phyloP scores from a whole-genome alignment of 37 sponge, comb jelly and placozoan species.

The Mnemiopsis leidyi region DNA sequence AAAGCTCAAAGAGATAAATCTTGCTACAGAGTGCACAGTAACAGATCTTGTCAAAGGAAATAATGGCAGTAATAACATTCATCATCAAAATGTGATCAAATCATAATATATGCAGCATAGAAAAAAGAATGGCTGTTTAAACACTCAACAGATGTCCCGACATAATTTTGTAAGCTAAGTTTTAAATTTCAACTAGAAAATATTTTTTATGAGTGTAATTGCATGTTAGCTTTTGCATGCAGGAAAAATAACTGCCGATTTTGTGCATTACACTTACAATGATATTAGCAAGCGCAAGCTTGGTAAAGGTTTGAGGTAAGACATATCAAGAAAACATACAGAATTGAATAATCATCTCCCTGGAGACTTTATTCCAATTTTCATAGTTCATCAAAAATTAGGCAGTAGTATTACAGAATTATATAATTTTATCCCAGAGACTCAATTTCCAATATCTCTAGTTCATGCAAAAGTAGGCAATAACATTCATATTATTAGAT shows the following conservation, averaged over 20 bases:
- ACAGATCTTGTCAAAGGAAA: not conserved
- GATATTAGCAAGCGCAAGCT: not conserved
- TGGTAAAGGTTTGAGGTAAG: not conserved
- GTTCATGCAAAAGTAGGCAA: too few relatives aligned
- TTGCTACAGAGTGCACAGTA: not conserved
- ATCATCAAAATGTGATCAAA: not conserved
- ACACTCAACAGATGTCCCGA: not conserved
- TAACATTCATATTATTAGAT: too few relatives aligned
- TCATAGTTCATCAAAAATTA: too few relatives aligned
- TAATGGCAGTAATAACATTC: not conserved
- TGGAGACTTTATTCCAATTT: too few relatives aligned
- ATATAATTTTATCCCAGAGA: too few relatives aligned
- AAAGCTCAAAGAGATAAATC: not conserved
- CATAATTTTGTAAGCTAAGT: not conserved
- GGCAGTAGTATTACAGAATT: too few relatives aligned
- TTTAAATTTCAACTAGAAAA: not conserved
- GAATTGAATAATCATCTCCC: too few relatives aligned
- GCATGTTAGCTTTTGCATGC: not conserved
- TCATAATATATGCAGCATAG: not conserved
- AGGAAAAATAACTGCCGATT: not conserved
- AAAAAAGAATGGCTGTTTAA: not conserved
- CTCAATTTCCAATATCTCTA: too few relatives aligned
- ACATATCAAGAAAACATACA: not conserved
- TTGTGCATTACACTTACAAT: not conserved
- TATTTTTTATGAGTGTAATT: not conserved